These are phyloP conservation scores for Darevskia mixta DNA, from an alignment of 2,797 vertebrate genomes.

Conservation along the genomic window DNA sequence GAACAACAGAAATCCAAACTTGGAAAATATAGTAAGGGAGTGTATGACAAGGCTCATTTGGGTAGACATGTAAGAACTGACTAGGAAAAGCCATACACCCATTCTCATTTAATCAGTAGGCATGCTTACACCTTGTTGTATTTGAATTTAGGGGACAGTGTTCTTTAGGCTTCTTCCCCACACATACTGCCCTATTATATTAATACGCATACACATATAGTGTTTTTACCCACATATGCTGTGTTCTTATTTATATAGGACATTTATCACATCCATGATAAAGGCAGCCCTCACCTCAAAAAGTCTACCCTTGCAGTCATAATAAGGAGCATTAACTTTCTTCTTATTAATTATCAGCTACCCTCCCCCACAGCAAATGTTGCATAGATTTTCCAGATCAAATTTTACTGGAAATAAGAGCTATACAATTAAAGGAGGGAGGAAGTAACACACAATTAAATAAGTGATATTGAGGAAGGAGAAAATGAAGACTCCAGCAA, in stretches of 20 bases:
- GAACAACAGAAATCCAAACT: conserved; percentile 44
- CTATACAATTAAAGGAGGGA: conserved; percentile 28
- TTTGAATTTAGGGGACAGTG: background rate
- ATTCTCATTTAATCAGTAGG: conserved; percentile 44
- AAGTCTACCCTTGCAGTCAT: conserved; percentile 1
- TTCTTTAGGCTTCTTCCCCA: background rate
- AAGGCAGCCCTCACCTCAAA: conserved; percentile 34
- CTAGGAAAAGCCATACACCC: conserved; percentile 31
- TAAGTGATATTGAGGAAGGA: background rate
- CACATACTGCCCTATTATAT: conserved; percentile 33
- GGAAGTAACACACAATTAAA: conserved; percentile 43
- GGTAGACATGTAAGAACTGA: conserved; percentile 12
- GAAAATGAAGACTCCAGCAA: conserved; percentile 7
- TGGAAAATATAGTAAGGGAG: background rate
- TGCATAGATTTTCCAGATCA: conserved; percentile 49
- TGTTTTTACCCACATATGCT: conserved; percentile 16
- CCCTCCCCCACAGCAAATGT: conserved; percentile 41
- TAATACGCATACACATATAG: conserved; percentile 42
- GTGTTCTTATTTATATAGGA: conserved; percentile 25
- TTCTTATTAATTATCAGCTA: conserved; percentile 53
- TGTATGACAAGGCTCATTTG: conserved; percentile 32
- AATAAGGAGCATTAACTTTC: conserved; percentile 44
- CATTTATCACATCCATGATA: background rate
- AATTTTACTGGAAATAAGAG: conserved; percentile 34
- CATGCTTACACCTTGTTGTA: conserved; percentile 24